Conservation (phyloP, 2,888 invertebrate species). For the Acanthosepion esculentum region DNA sequence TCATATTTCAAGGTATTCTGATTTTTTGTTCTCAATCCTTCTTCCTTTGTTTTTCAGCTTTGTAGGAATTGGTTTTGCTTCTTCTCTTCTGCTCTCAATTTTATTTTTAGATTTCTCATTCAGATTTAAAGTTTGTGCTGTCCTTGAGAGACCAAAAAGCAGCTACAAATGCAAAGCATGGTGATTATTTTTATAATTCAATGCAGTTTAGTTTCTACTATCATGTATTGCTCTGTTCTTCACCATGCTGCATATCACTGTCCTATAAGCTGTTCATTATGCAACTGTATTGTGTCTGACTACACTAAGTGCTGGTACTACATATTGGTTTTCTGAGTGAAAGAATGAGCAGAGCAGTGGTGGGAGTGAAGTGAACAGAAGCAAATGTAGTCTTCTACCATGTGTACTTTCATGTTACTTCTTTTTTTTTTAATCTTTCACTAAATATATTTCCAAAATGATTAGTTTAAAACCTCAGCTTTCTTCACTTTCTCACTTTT, state of each 20-base stretch:
- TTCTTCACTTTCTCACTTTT: background rate
- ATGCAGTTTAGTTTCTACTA: background rate
- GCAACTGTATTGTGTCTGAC: conserved; percentile 16
- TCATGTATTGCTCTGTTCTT: background rate
- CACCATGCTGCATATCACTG: background rate
- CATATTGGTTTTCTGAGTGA: background rate
- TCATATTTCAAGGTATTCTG: no score
- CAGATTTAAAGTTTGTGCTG: background rate
- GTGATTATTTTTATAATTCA: background rate
- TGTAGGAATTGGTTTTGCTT: background rate
- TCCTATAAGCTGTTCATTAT: background rate
- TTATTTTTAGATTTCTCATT: background rate
- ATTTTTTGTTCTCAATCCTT: no score
- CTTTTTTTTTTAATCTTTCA: background rate
- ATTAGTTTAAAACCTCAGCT: background rate
- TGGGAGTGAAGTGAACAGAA: background rate
- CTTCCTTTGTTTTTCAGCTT: no score
- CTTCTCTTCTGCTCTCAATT: background rate
- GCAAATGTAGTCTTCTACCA: background rate
- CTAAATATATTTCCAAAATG: background rate
- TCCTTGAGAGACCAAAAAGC: background rate
- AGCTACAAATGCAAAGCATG: background rate
- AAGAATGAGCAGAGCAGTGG: background rate
- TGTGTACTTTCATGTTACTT: background rate
- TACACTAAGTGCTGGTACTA: background rate